phyloP scores from a whole-genome alignment of 1,140 invertebrate genomes.

The Neodiprion virginianus region DNA sequence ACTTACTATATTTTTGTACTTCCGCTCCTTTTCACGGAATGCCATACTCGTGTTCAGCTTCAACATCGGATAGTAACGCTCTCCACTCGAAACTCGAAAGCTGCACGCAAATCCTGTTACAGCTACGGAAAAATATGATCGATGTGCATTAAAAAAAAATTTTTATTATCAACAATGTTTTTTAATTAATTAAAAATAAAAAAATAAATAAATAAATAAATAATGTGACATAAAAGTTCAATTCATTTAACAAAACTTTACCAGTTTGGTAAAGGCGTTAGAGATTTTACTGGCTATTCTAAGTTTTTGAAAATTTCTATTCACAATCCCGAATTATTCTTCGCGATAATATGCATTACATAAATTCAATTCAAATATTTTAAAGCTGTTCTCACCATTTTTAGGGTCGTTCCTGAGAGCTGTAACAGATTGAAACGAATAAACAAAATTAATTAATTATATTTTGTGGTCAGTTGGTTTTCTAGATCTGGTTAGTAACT shows the following conservation, averaged over 20 bases:
- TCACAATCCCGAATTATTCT: no score
- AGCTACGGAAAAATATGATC: constrained; percentile 60
- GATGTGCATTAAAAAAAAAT: neutral
- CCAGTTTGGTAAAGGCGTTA: no score
- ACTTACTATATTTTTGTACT: constrained; percentile 69
- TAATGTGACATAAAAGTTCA: constrained; percentile 9
- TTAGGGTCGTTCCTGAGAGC: constrained; percentile 58
- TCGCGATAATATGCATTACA: no score
- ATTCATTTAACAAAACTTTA: constrained; percentile 30
- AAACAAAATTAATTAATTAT: neutral
- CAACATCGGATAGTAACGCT: constrained; percentile 69
- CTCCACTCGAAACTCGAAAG: constrained; percentile 71
- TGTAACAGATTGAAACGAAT: constrained; percentile 46
- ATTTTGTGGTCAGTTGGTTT: neutral
- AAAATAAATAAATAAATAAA: constrained; percentile 13
- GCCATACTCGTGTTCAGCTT: constrained; percentile 62
- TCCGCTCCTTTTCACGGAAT: constrained; percentile 66
- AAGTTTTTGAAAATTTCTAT: constrained; percentile 9
- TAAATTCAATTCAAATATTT: neutral
- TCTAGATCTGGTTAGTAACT: neutral
- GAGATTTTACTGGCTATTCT: neutral
- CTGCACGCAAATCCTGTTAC: constrained; percentile 73
- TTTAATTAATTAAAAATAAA: neutral
- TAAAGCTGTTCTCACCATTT: constrained; percentile 51
- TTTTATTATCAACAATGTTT: neutral